These are phyloP conservation scores for Xenopus laevis DNA, from an alignment of 2,113 vertebrate genomes.

Conservation along the genomic window DNA sequence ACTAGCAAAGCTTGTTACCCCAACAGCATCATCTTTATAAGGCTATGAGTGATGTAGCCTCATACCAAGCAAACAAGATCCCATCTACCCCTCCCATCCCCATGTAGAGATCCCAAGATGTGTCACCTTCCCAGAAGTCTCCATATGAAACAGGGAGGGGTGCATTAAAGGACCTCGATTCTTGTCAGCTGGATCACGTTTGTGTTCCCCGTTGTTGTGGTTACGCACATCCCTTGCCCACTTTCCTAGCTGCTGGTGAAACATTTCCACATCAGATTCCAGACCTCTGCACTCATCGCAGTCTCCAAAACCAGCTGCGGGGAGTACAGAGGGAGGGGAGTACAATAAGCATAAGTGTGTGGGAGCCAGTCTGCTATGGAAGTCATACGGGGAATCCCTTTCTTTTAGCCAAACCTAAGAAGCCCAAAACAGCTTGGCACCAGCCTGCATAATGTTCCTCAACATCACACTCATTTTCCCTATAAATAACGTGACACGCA, in stretches of 20 bases:
- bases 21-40: too few species aligned
- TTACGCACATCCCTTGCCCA: neutral
- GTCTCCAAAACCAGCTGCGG: slow-evolving; percentile 18
- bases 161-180: slow-evolving; percentile 1
- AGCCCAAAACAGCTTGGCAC: too few species aligned
- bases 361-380: neutral
- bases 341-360: too few species aligned
- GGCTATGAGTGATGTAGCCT: neutral
- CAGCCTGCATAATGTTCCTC: too few species aligned
- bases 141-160: neutral
- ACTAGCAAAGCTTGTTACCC: too few species aligned
- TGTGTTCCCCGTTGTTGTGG: slow-evolving; percentile 21
- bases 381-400: slow-evolving; percentile 31
- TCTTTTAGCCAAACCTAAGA: neutral
- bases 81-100: neutral
- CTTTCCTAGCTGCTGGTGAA: slow-evolving; percentile 24
- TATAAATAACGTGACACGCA: too few species aligned
- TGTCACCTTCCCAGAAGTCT: slow-evolving; percentile 17
- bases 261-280: slow-evolving; percentile 33
- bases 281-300: slow-evolving; percentile 6
- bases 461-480: too few species aligned
- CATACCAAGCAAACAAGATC: neutral
- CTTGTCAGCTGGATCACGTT: neutral
- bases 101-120: neutral
- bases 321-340: slow-evolving; percentile 9